These are phyloP conservation scores for Anisognathus igniventris DNA, from an alignment of 2,797 vertebrate species.

Conservation along the genomic window DNA sequence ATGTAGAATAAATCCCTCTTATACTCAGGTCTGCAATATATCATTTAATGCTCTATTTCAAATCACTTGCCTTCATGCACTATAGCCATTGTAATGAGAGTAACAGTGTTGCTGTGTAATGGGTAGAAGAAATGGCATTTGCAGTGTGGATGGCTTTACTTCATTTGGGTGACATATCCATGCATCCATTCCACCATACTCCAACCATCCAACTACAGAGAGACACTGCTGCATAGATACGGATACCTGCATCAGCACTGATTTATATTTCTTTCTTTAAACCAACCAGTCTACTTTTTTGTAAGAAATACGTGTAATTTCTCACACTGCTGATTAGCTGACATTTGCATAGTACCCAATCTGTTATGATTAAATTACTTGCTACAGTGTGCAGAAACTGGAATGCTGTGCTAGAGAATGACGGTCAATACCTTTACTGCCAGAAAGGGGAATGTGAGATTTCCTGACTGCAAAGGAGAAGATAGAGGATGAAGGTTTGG, in stretches of 20 bases:
- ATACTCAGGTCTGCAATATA: not conserved
- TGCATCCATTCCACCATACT: not conserved
- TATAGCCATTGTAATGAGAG: not conserved
- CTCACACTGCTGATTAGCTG: not conserved
- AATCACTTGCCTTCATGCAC: not conserved
- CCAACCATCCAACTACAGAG: accelerated
- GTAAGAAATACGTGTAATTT: not conserved
- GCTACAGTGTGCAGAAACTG: not conserved
- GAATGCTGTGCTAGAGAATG: not conserved
- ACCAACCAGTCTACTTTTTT: not conserved
- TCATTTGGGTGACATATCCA: not conserved
- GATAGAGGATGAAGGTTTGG: not conserved
- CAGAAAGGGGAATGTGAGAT: not conserved
- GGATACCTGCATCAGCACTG: not conserved
- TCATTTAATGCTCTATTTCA: not conserved
- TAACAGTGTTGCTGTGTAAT: not conserved
- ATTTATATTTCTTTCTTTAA: not conserved
- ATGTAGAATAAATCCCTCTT: not conserved
- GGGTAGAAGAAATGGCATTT: not conserved
- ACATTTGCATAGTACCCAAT: not conserved
- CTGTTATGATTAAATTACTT: not conserved
- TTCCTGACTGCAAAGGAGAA: not conserved
- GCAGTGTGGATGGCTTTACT: not conserved
- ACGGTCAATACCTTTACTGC: not conserved
- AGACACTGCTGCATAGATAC: accelerated